Evolutionary conservation across 2,113 vertebrate species (phyloP), one percentile per base, ranked within the genome.

Genomic region (Numida meleagris): DNA sequence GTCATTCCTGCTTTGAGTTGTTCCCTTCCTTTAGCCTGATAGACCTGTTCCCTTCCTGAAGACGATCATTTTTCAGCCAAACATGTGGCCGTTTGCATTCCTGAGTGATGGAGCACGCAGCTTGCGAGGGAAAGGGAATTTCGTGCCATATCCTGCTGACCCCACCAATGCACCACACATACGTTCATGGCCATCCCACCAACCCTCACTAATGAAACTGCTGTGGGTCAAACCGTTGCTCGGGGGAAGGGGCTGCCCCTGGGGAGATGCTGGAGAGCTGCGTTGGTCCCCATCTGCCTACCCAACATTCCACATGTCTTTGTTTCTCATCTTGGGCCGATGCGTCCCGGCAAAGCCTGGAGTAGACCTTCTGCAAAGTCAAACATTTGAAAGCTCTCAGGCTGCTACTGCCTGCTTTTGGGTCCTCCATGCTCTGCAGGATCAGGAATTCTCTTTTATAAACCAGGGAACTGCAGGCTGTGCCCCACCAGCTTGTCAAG

Each of bases 21-120:
- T 50, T 93, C 79, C 61, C 63, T 77, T 88, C 33, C 86, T 81
- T 83, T 51, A 71, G 65, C 17, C 9, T 57, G 80, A 46, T 3
- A 88, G 88, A 86, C 86, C 73, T 81, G 51, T 65, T 92, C 34
- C 46, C 50, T 92, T 94, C 80, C 88, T 65, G 57, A 96, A 42
- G 76, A 92, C 0, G 23, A 88, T 81, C 2, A 75, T 59, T 95
- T 96, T 95, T 94, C 88, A 94, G 72, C 14, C 72, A 86, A 93
- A 90, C 63, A 63, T 33, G 76, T 86, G 86, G 68, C 62, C 1
- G 1, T 86, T 93, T 3, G 5, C 76, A 95, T 96, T 90, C 80
- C 90, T 93, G 51, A 88, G 42, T 77, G 91, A 68, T 2, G 20
- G 88, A 93, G 82, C 72, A 43, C 61, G 24, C 21, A 75, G 72